These are phyloP conservation scores for Cryptus viduatorius DNA, from an alignment of 2,888 invertebrate species.

Conservation along the genomic window DNA sequence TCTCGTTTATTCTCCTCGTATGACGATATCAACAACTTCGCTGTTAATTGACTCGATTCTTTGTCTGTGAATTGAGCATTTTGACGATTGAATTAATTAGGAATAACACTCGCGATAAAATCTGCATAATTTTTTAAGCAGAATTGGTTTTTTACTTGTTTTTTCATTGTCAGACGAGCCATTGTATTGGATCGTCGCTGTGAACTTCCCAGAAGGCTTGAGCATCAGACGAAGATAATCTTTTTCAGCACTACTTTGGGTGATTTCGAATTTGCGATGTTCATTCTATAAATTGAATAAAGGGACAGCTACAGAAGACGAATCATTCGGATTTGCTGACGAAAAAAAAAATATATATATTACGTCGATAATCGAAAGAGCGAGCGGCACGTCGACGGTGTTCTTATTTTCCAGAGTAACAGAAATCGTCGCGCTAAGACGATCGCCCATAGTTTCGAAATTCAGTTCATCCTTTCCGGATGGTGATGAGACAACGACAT, in stretches of 20 bases:
- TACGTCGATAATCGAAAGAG: constrained; percentile 77
- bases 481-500: constrained; percentile 73
- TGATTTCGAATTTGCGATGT: constrained; percentile 27
- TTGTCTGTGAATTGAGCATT: constrained; percentile 19
- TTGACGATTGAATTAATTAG: neutral
- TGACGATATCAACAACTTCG: constrained; percentile 53
- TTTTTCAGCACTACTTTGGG: constrained; percentile 46
- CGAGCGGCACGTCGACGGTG: constrained; percentile 76
- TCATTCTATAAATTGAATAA: constrained; percentile 69
- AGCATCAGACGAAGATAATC: constrained; percentile 66
- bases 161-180: constrained; percentile 23
- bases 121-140: neutral
- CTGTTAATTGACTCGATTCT: constrained; percentile 29
- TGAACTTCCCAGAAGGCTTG: constrained; percentile 63
- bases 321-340: neutral
- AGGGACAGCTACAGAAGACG: neutral
- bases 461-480: constrained; percentile 72
- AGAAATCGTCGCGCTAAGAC: constrained; percentile 72
- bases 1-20: constrained; percentile 62
- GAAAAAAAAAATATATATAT: constrained; percentile 43
- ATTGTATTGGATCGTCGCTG: constrained; percentile 45
- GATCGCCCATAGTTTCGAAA: constrained; percentile 76
- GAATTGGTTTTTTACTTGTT: constrained; percentile 31
- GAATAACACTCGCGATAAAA: neutral
- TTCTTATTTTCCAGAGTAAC: constrained; percentile 80